A percentile compares a stretch with the other conserved stretches of the same genome.
phyloP scores from a whole-genome alignment of 2,113 vertebrate genomes.

The Gallinago media region DNA sequence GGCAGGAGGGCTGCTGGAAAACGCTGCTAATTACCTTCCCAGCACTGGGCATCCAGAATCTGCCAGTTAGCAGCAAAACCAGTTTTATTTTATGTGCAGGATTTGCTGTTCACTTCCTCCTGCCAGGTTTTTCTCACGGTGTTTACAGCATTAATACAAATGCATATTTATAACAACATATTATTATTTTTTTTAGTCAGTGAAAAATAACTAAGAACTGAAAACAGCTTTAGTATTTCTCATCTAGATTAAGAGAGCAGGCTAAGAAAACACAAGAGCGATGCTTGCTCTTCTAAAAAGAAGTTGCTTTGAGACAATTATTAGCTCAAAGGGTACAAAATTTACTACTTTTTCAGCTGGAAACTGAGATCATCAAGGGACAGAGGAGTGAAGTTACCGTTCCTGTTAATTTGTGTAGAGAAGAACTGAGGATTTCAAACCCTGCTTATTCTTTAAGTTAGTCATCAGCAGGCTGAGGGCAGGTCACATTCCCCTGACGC shows the following conservation, averaged over 20 bases:
- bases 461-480: background rate
- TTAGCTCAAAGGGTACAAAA: background rate
- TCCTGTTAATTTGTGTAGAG: background rate
- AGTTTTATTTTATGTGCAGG: background rate
- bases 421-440: background rate
- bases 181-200: background rate
- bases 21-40: background rate
- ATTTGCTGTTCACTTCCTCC: background rate
- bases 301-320: background rate
- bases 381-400: background rate
- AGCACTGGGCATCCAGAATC: background rate
- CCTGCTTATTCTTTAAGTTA: background rate
- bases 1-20: conserved; percentile 39
- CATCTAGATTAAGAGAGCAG: background rate
- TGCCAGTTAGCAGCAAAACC: background rate
- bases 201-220: background rate
- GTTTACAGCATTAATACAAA: background rate
- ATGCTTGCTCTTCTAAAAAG: background rate
- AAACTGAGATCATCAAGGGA: background rate
- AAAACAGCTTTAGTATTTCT: background rate
- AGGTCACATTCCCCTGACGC: background rate
- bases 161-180: background rate
- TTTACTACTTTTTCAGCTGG: background rate
- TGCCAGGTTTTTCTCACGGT: background rate
- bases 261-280: background rate